Conservation (phyloP, 1,140 invertebrate genomes). For the Oscheius sp. region DNA sequence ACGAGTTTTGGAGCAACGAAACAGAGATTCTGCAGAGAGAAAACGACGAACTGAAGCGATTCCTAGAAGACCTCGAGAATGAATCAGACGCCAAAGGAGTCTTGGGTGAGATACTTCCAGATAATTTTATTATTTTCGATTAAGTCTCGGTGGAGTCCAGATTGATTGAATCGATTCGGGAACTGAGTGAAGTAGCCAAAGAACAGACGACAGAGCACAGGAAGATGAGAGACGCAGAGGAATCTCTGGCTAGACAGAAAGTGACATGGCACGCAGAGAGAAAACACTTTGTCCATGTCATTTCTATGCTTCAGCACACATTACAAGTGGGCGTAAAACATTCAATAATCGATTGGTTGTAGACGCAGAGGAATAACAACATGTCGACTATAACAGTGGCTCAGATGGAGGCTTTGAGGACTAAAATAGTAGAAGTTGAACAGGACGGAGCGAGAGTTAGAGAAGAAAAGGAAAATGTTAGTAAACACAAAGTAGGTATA, state of each 20-base stretch:
- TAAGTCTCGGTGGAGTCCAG: slow-evolving; percentile 24
- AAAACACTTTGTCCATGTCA: neutral
- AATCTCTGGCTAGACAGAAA: slow-evolving; percentile 16
- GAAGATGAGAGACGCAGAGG: slow-evolving; percentile 24
- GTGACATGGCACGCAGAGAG: slow-evolving; percentile 12
- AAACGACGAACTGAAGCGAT: slow-evolving; percentile 37
- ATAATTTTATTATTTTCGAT: neutral
- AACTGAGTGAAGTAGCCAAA: slow-evolving; percentile 18
- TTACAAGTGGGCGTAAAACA: neutral
- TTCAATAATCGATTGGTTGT: neutral
- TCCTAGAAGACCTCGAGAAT: slow-evolving; percentile 40
- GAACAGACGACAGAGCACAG: slow-evolving; percentile 24
- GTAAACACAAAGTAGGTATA: too few species aligned
- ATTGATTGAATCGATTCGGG: slow-evolving; percentile 29
- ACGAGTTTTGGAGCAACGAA: slow-evolving; percentile 38
- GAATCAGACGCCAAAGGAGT: slow-evolving; percentile 34
- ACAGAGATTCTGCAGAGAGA: slow-evolving; percentile 26
- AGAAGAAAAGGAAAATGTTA: neutral
- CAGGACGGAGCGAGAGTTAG: neutral
- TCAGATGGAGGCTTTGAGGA: neutral
- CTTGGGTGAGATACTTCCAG: neutral
- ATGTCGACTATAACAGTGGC: neutral
- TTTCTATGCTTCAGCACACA: neutral
- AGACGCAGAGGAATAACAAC: neutral
- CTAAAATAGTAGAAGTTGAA: neutral